Conservation (phyloP, 2,888 invertebrate genomes). For the Synergus gifuensis region DNA sequence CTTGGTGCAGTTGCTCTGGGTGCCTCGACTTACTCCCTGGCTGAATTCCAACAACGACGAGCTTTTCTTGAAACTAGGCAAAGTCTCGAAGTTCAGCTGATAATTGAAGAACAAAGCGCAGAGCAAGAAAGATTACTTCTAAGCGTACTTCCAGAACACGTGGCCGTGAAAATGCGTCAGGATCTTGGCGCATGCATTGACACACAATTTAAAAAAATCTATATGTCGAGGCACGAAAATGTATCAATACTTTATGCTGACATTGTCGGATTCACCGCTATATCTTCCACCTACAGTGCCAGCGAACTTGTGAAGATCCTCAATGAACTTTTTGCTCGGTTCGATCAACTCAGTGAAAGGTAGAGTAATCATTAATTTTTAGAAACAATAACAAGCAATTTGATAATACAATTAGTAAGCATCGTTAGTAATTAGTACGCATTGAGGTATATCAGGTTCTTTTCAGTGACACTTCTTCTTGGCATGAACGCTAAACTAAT, state of each 20-base stretch:
- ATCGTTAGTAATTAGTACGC: too few relatives aligned
- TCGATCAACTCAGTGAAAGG: conserved; percentile 88
- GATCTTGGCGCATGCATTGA: conserved; percentile 92
- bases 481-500: too few relatives aligned
- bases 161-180: conserved; percentile 97
- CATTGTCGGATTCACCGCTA: conserved; percentile 98
- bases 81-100: conserved; percentile 93
- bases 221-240: conserved; percentile 97
- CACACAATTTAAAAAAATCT: conserved; percentile 97
- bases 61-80: conserved; percentile 95
- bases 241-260: conserved; percentile 99
- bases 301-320: conserved; percentile 97
- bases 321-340: conserved; percentile 96
- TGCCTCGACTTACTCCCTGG: conserved; percentile 85
- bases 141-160: conserved; percentile 96
- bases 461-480: too few relatives aligned
- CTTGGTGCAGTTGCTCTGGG: conserved; percentile 86
- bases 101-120: conserved; percentile 95
- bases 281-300: conserved; percentile 96
- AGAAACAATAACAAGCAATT: too few relatives aligned
- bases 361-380: conserved; percentile 49
- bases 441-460: too few relatives aligned
- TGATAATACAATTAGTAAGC: too few relatives aligned
- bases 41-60: conserved; percentile 91
- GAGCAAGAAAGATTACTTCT: conserved; percentile 95